Evolutionary conservation across 2,888 invertebrate species (phyloP), one percentile per base, ranked within the genome.

Genomic region (Trichogramma dendrolimi): DNA sequence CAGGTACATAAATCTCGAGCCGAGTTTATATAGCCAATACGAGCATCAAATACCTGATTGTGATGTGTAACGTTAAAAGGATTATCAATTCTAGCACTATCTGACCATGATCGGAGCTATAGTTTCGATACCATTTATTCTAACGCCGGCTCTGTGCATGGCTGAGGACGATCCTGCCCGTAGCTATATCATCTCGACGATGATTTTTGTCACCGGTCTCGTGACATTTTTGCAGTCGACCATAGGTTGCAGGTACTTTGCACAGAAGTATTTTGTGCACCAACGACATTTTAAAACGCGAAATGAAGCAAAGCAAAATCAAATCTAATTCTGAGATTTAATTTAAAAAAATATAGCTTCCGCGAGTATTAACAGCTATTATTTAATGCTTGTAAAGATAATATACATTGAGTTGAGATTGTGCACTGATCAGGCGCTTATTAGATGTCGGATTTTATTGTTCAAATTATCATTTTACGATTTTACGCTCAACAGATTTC

Each of bases 71-170:
- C 27, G 10, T 8, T 50, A 51, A 51, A 51, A 51, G 1, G 4
- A 51, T 27, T 5, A 47, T 47, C 8, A 8, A 47, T 76, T 73
- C 4, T 78, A 91, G 86, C 91, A 91, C 74, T 91, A 91, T 76
- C 79, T 91, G 68, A 92, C 91, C 0, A 92, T 92, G 89, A 90
- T 92, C 64, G 92, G 92, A 0, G 89, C 90, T 0, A 91, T 92
- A 44, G 88, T 92, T 5, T 87, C 91, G 2, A 90, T 91, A 67
- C 92, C 92, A 0, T 89, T 91, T 73, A 88, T 92, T 65, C 78
- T 92, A 63, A 88, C 90, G n/a, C 89, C 90, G 0, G 88, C 89
- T 1, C 83, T 92, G 10, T 92, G 92, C 75, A 90, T 92, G 87
- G 82, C 81, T 54, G 87, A 88, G 68, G 85, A 87, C 48, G 89